These are phyloP conservation scores for Machaerirhynchus nigripectus DNA, from an alignment of 2,113 vertebrate genomes.

Conservation along the genomic window DNA sequence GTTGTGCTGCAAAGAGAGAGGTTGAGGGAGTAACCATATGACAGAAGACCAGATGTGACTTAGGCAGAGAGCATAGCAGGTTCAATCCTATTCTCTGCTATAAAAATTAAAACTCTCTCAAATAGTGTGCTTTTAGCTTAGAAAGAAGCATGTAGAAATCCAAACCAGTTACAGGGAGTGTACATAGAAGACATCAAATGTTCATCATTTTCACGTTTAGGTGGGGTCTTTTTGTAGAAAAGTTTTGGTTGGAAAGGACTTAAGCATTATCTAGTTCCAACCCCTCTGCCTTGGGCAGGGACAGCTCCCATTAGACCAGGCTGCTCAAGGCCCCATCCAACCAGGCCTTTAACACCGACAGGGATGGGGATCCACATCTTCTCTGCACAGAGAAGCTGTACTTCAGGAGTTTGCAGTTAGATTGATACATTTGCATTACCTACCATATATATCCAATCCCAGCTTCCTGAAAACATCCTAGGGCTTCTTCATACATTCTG, in stretches of 20 bases:
- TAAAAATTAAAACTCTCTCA: background rate
- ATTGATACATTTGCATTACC: background rate
- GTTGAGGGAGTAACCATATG: background rate
- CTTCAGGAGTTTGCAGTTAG: background rate
- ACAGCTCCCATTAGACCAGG: background rate
- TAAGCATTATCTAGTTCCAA: background rate
- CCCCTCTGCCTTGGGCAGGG: background rate
- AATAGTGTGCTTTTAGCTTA: background rate
- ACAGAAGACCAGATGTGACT: background rate
- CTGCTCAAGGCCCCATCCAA: background rate
- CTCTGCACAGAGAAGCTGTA: background rate
- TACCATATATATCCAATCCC: background rate
- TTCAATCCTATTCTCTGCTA: background rate
- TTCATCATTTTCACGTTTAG: background rate
- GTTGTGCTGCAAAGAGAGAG: background rate
- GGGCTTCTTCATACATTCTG: background rate
- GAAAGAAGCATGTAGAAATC: background rate
- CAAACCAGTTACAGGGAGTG: background rate
- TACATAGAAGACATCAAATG: background rate
- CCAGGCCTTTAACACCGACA: background rate
- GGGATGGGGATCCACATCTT: background rate
- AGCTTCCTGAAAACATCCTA: background rate
- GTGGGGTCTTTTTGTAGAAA: background rate
- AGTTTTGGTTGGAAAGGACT: background rate
- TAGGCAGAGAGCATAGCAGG: background rate